Evolutionary conservation across 2,797 vertebrate genomes (phyloP), one percentile per base, ranked within the genome.

Genomic region (Nasua narica): DNA sequence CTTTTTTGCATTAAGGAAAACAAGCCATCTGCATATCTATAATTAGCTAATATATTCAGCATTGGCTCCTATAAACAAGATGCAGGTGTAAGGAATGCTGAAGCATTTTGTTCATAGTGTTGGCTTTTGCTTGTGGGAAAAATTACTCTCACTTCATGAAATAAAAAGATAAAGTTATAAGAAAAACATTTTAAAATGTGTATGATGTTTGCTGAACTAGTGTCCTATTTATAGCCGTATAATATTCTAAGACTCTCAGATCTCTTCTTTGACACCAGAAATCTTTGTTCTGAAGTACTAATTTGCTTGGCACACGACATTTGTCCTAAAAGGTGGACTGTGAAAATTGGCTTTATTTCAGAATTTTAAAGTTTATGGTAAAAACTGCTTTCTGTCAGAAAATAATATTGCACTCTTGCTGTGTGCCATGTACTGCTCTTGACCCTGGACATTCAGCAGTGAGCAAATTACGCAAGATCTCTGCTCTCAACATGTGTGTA

Each of bases 11-110:
- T 84, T 97, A 94, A 93, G 48, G 93, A 84, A 96, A 90, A 62
- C 35, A 83, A 69, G 78, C 54, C 29, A 97, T 97, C 86, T 98
- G 84, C 97, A 96, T 96, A 94, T 94, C 97, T 97, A 96, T 97
- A 97, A 96, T 97, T 97, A 97, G 97, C 91, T 96, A 91, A 97
- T 94, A 37, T 87, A 97, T 97, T 94, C 96, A 94, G 84, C 56
- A 23, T 50, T 77, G 84, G 62, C 65, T 70, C 88, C 87, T 67
- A 19, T 91, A 97, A 97, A 97, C 94, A 97, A 97, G 94, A 90
- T 86, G 87, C 97, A 98, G 97, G 96, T 97, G 96, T 94, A 52
- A 18, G 8, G 16, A 27, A 32, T 4, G 4, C 40, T 89, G 46
- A 67, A 77, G n/a, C 27, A 48, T 91, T 88, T 95, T 58, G 43